phyloP scores from a whole-genome alignment of 2,888 invertebrate species.

The Alsophila aescularia region DNA sequence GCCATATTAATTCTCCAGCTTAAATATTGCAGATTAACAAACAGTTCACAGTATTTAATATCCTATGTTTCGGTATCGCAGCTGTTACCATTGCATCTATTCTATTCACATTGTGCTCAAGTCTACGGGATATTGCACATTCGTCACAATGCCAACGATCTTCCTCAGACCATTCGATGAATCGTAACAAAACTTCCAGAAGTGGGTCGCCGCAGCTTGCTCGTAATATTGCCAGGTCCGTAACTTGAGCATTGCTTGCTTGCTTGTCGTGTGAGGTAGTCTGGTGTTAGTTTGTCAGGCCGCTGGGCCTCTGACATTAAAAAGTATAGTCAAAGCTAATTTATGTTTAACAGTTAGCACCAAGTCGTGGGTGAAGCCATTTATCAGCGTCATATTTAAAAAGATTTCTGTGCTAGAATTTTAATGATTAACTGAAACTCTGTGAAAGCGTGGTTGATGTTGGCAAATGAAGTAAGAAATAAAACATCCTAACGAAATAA shows the following conservation, averaged over 20 bases:
- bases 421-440: background rate
- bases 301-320: too few relatives aligned
- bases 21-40: background rate
- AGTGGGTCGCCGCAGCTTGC: conserved; percentile 43
- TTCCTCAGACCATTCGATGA: conserved; percentile 7
- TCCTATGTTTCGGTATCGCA: background rate
- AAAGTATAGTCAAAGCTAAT: too few relatives aligned
- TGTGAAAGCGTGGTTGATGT: background rate
- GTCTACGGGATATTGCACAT: too few relatives aligned
- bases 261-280: too few relatives aligned
- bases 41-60: too few relatives aligned
- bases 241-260: background rate
- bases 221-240: conserved; percentile 50
- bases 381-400: background rate
- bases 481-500: too few relatives aligned
- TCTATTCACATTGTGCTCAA: conserved; percentile 14
- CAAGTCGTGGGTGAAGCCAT: conserved; percentile 1
- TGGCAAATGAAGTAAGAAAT: too few relatives aligned
- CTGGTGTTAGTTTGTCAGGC: too few relatives aligned
- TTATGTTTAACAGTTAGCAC: background rate
- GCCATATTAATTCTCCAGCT: too few relatives aligned
- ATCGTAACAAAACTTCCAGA: conserved; percentile 33
- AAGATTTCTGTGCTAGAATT: too few relatives aligned
- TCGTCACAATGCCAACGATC: too few relatives aligned
- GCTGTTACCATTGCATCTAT: background rate